Base-by-base conservation (phyloP, 2,888 invertebrate genomes). In the Sphaerophoria taeniata region DNA sequence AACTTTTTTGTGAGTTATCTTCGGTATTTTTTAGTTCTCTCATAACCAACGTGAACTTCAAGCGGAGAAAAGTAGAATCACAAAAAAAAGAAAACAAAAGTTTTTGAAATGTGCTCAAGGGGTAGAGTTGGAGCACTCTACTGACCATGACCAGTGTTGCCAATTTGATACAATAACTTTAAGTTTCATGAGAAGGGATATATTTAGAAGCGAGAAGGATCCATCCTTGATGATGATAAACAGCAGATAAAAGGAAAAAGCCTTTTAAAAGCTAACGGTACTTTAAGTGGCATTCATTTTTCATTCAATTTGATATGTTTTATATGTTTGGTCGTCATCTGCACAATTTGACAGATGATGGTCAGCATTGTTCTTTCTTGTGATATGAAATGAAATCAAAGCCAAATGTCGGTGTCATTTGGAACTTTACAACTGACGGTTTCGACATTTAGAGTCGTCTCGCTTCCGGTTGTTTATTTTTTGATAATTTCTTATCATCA, bases 121-220 rank as follows among this genome's bases (percentile, higher is more conserved):
- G 39, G 75, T 33, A 47, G 70, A 33, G 53, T 14, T 0, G 12
- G 24, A 11, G 34, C 5, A 3, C 36, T 36, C 12, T 58, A 4
- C 14, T 39, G 69, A 39, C 0, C 14, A 49, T 58, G 49, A 45
- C 24, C 55, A 72, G 79, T 72, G 80, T 65, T 80, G 67, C 79
- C 84, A 84, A 80, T 84, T 84, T 79, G 69, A 75, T 80, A 84
- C 71, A 79, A 84, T 79, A 79, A 76, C 63, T 55, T 79, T 80
- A 80, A 79, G 80, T 76, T 84, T 84, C 79, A 76, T 75, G 72
- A 79, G 61, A 79, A 75, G 79, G 24, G 24, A 24, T 24, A 24
- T 2, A 2, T 24, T 24, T 79, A 74, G 12, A 43, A 43, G 12
- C 43, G 11, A 43, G 6, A 43, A 4, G 4, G 9, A 9, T 39